These are phyloP conservation scores for Amazona guildingii DNA, from an alignment of 2,113 vertebrate species.

Conservation along the genomic window DNA sequence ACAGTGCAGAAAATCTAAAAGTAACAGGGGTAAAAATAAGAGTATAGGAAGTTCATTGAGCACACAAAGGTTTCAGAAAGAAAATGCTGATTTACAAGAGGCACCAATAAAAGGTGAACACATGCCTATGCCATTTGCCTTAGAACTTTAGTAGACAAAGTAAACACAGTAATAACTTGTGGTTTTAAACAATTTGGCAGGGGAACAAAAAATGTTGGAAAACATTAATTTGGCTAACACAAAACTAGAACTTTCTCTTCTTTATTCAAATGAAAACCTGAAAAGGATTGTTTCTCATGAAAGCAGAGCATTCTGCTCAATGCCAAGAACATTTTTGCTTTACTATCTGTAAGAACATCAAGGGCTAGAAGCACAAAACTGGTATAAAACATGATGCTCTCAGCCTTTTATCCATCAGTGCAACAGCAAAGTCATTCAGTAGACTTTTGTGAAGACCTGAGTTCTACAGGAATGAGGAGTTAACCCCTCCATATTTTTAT, in stretches of 20 bases:
- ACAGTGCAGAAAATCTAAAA: background rate
- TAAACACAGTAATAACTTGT: background rate
- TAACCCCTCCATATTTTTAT: background rate
- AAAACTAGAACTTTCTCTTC: background rate
- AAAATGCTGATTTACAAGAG: background rate
- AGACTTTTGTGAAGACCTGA: background rate
- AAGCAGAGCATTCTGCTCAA: background rate
- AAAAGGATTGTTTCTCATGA: background rate
- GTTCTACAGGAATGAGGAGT: background rate
- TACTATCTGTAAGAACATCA: background rate
- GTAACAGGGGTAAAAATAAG: background rate
- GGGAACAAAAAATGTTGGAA: background rate
- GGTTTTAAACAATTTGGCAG: background rate
- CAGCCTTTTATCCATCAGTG: background rate
- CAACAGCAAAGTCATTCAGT: background rate
- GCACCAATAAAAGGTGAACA: background rate
- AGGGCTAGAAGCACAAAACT: background rate
- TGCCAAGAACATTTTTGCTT: background rate
- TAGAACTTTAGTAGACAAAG: background rate
- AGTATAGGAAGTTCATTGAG: background rate
- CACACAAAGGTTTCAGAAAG: background rate
- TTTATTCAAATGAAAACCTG: background rate
- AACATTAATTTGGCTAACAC: background rate
- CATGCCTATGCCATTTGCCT: accelerated
- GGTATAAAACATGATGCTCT: background rate